Evolutionary conservation across 2,797 vertebrate species (phyloP).

Genomic region (Cyclura pinguis): DNA sequence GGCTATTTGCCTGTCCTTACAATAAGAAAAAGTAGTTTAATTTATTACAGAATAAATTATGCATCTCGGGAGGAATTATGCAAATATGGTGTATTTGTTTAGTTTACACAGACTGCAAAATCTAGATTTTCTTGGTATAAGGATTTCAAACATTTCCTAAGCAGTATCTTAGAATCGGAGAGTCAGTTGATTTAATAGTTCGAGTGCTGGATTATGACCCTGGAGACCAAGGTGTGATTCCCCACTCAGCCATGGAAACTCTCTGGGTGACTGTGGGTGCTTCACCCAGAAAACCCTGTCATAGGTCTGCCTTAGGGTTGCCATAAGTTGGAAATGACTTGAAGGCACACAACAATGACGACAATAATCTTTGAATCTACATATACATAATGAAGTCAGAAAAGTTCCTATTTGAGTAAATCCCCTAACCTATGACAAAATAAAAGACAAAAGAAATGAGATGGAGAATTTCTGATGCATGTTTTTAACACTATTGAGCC

Average conservation of each 20-base stretch:
- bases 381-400: neutral
- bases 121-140: neutral
- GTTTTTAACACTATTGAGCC: neutral
- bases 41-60: neutral
- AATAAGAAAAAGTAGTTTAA: neutral
- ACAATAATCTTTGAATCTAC: neutral
- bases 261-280: too few species aligned
- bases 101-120: neutral
- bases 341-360: too few species aligned
- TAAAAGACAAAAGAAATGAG: neutral
- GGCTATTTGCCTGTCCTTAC: neutral
- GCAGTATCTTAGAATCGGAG: neutral
- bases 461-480: neutral
- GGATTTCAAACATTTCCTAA: neutral
- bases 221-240: too few species aligned
- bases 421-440: neutral
- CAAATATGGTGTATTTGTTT: neutral
- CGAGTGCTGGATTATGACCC: too few species aligned
- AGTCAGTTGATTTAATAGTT: too few species aligned
- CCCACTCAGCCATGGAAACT: too few species aligned
- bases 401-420: neutral
- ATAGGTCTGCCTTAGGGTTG: too few species aligned
- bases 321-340: too few species aligned
- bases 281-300: too few species aligned
- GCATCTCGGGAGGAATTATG: neutral